Evolutionary conservation across 1,140 invertebrate genomes (phyloP).

Genomic region (Meteorus sp.): DNA sequence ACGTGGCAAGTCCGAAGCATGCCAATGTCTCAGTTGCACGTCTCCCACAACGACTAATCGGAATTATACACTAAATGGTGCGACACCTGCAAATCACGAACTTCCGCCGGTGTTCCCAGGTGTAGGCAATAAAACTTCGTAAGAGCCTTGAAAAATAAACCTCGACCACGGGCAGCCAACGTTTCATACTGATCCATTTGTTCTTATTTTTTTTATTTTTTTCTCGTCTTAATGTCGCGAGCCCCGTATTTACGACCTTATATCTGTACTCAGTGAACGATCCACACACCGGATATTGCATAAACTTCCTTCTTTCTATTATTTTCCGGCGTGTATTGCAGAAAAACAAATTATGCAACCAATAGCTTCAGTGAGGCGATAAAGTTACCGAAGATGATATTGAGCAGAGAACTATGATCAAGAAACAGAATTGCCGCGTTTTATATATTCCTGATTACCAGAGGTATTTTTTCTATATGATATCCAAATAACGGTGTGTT

Average conservation of each 20-base stretch:
- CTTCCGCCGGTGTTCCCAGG: constrained; percentile 15
- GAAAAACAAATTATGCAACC: background rate
- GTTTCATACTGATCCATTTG: background rate
- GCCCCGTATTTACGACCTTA: background rate
- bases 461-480: too few relatives aligned
- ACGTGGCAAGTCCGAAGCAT: constrained; percentile 18
- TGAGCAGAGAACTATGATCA: too few relatives aligned
- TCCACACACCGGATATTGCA: constrained; percentile 16
- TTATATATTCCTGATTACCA: too few relatives aligned
- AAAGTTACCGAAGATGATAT: too few relatives aligned
- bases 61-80: constrained; percentile 25
- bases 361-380: background rate
- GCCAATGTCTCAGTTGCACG: constrained; percentile 23
- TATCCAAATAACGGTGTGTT: too few relatives aligned
- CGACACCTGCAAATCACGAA: constrained; percentile 41
- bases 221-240: background rate
- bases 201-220: constrained; percentile 3
- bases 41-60: constrained; percentile 33
- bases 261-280: background rate
- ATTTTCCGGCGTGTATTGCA: background rate
- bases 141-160: background rate
- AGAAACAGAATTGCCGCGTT: too few relatives aligned
- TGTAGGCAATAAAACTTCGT: constrained; percentile 5
- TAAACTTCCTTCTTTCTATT: background rate
- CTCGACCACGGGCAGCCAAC: background rate